Evolutionary conservation across 2,888 invertebrate genomes (phyloP).

Genomic region (Enoplolaimus lenunculus): DNA sequence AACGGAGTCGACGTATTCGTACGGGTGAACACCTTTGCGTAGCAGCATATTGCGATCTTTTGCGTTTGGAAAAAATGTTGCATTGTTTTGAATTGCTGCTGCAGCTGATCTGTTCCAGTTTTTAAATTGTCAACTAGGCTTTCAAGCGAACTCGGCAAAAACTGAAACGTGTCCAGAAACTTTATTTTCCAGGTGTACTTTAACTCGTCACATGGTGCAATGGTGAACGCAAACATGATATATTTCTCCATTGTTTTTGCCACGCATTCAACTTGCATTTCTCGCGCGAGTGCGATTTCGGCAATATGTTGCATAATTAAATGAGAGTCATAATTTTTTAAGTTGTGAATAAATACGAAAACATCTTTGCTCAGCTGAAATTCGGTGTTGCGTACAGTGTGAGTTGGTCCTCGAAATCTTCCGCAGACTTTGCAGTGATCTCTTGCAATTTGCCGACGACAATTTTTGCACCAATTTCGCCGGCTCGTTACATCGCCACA

Average conservation of each 20-base stretch:
- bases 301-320: slow-evolving; percentile 12
- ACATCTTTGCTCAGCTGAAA: background rate
- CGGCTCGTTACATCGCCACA: background rate
- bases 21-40: background rate
- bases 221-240: background rate
- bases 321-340: background rate
- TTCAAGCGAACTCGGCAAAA: background rate
- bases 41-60: background rate
- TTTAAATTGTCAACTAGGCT: too few relatives aligned
- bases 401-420: background rate
- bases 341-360: background rate
- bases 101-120: too few relatives aligned
- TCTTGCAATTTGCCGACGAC: background rate
- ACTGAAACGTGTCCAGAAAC: slow-evolving; percentile 3
- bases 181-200: background rate
- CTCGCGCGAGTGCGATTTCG: background rate
- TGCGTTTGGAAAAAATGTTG: background rate
- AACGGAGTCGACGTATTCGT: background rate
- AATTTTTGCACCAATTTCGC: background rate
- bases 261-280: background rate
- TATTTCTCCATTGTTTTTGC: slow-evolving; percentile 3
- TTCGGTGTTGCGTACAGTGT: background rate
- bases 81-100: background rate
- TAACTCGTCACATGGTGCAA: background rate
- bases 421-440: slow-evolving; percentile 4